These are phyloP conservation scores for Tolypeutes matacus DNA, from an alignment of 2,797 vertebrate species.

Conservation along the genomic window DNA sequence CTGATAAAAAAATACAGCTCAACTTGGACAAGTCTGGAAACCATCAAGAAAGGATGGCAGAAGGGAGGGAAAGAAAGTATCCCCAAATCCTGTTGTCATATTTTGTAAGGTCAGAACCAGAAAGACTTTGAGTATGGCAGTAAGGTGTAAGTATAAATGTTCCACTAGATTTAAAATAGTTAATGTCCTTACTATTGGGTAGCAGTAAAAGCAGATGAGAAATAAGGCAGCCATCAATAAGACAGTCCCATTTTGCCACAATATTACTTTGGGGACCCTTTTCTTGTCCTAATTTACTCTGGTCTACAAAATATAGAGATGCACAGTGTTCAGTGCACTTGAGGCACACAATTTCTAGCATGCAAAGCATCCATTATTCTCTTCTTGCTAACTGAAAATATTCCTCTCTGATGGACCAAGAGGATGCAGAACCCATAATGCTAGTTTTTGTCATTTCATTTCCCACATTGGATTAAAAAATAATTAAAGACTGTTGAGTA, in stretches of 20 bases:
- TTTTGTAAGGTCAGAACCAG: constrained; percentile 47
- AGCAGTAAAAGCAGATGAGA: neutral
- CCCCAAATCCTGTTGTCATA: neutral
- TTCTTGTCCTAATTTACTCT: neutral
- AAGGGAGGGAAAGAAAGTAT: constrained; percentile 25
- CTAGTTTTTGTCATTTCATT: neutral
- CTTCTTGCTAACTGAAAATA: neutral
- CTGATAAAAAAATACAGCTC: constrained; percentile 69
- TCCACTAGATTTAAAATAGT: neutral
- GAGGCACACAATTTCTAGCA: fast-evolving
- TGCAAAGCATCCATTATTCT: neutral
- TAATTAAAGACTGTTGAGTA: neutral
- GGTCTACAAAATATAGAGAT: neutral
- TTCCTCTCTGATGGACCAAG: neutral
- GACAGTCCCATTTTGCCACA: neutral
- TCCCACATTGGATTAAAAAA: neutral
- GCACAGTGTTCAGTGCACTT: fast-evolving
- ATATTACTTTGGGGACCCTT: fast-evolving
- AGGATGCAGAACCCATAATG: neutral
- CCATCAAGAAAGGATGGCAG: constrained; percentile 34
- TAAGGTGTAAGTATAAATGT: neutral
- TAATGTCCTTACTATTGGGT: neutral
- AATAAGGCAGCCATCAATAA: neutral
- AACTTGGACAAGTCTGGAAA: constrained; percentile 60
- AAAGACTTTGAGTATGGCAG: neutral